Base-by-base conservation (phyloP, 1,140 invertebrate species). In the Lutraria rhynchaena region DNA sequence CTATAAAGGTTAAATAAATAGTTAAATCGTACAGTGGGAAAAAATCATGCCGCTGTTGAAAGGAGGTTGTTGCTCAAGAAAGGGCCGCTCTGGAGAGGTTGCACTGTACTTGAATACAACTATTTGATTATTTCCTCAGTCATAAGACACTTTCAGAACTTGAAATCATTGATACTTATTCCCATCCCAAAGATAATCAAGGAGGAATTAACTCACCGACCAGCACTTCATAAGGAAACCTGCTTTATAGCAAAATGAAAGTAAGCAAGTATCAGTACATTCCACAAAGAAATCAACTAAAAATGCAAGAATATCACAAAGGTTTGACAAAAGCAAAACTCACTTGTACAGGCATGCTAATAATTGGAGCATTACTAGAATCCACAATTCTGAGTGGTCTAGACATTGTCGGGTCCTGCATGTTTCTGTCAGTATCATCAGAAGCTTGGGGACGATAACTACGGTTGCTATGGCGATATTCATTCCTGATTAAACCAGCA, bases 401-500 rank as follows among this genome's bases (percentile, higher is more conserved):
- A n/a, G 58, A 63, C 11, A 15, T 24, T 19, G 58, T 65, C 37
- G 41, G 19, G n/a, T 74, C 27, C 31, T 65, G 27, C 15, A 7
- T 41, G 15, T 7, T 41, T 51, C 67, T 81, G 1, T 61, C 46
- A 15, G 27, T 44, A n/a, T 65, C 65, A 41, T 17, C 33, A 9
- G 9, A 15, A n/a, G 63, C 9, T 29, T 27, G 3, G 1, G 75
- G 31, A 0, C 53, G 19, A 46, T 69, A 70, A 49, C 65, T 80
- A 33, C 37, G 24, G 53, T 35, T 82, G 46, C 77, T 83, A 53
- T 74, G 46, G 27, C 49, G 53, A 63, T 75, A 74, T 17, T 78
- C 80, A 29, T 75, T 81, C n/a, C 84, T 81, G 22, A 90, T 85
- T 11, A 90, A 86, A 15, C 86, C 86, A 0, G 85, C 67, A 3